Conservation (phyloP, 2,888 invertebrate species). For the Tetropium fuscum region DNA sequence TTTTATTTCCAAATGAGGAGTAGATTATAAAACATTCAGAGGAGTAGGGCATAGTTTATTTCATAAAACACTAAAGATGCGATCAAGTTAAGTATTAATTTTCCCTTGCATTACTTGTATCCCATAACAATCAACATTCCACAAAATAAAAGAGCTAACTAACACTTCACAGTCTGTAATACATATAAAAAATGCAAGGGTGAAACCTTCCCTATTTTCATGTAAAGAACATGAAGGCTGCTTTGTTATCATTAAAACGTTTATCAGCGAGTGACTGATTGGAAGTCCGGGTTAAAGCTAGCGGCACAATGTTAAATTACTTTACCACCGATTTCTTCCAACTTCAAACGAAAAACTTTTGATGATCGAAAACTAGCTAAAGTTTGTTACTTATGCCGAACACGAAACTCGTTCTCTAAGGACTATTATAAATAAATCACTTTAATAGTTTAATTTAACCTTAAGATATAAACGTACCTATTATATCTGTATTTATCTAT, state of each 20-base stretch:
- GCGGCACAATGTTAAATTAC: conserved; percentile 27
- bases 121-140: too few relatives aligned
- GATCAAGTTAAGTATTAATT: too few relatives aligned
- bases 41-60: too few relatives aligned
- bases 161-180: too few relatives aligned
- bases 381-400: conserved; percentile 39
- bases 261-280: conserved; percentile 27
- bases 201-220: conserved; percentile 3
- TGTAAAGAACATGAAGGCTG: conserved; percentile 19
- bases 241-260: conserved; percentile 27
- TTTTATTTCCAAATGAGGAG: too few relatives aligned
- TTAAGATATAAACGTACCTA: too few relatives aligned
- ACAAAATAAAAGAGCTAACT: too few relatives aligned
- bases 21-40: too few relatives aligned
- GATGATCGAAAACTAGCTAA: conserved; percentile 40
- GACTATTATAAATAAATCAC: conserved; percentile 32
- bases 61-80: too few relatives aligned
- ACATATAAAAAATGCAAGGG: neutral
- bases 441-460: conserved; percentile 9
- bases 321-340: conserved; percentile 24
- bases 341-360: conserved; percentile 38
- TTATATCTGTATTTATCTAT: too few relatives aligned
- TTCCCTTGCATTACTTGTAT: too few relatives aligned
- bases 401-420: conserved; percentile 33
- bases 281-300: conserved; percentile 17